These are phyloP conservation scores for Phlogophora meticulosa DNA, from an alignment of 2,888 invertebrate species.

Conservation along the genomic window DNA sequence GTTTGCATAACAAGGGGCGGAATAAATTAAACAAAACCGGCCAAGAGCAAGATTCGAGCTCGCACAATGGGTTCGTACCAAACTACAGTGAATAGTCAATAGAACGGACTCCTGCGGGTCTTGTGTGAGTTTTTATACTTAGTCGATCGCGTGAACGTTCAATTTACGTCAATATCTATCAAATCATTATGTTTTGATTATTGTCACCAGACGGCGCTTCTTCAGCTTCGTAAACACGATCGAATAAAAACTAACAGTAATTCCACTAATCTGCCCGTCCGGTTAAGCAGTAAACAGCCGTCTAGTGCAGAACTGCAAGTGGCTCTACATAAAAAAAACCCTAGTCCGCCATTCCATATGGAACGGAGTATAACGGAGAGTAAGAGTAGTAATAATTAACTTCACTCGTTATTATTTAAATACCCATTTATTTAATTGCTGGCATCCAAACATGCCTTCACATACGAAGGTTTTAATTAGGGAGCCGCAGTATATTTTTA, in stretches of 20 bases:
- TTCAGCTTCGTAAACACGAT: too few relatives aligned
- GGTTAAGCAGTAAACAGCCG: too few relatives aligned
- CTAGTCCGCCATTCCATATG: background rate
- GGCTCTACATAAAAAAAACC: too few relatives aligned
- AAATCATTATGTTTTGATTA: too few relatives aligned
- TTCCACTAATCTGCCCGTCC: too few relatives aligned
- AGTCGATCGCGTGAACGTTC: too few relatives aligned
- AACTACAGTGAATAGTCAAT: background rate
- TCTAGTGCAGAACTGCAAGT: too few relatives aligned
- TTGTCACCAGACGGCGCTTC: too few relatives aligned
- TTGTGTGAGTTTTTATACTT: too few relatives aligned
- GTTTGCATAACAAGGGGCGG: background rate
- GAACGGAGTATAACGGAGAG: background rate
- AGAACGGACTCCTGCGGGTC: background rate
- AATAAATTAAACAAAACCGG: background rate
- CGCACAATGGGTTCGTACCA: background rate
- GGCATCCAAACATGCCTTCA: conserved; percentile 8
- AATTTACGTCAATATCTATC: too few relatives aligned
- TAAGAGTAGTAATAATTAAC: background rate
- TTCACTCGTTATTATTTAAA: background rate
- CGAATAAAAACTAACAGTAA: too few relatives aligned
- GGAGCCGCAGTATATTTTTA: conserved; percentile 17
- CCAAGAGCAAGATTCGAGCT: too few relatives aligned
- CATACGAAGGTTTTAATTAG: conserved; percentile 37
- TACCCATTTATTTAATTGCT: conserved; percentile 22